Evolutionary conservation across 2,797 vertebrate species (phyloP).

Genomic region (Sandelia bainsii): DNA sequence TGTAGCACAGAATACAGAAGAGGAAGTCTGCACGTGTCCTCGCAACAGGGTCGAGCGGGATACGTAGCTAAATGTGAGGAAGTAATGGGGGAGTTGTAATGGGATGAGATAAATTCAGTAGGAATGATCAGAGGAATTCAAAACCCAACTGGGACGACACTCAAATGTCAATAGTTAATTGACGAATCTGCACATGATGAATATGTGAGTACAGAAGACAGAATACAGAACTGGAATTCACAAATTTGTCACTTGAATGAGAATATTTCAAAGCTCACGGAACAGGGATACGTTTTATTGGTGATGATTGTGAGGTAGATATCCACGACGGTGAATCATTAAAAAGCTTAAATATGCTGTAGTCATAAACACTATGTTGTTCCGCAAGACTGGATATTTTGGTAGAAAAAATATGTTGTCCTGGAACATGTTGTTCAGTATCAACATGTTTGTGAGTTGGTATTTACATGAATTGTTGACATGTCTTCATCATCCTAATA

Average conservation of each 20-base stretch:
- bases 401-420: no score
- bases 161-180: conserved; percentile 32
- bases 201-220: neutral
- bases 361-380: no score
- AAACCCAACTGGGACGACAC: conserved; percentile 18
- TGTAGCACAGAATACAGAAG: conserved; percentile 26
- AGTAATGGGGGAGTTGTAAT: conserved; percentile 11
- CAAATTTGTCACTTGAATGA: neutral
- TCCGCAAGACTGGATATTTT: no score
- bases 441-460: no score
- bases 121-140: conserved; percentile 24
- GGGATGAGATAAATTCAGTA: conserved; percentile 28
- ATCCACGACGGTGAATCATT: no score
- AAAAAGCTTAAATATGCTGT: no score
- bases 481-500: no score
- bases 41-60: neutral
- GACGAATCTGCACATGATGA: neutral
- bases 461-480: no score
- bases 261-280: neutral
- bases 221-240: neutral
- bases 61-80: conserved; percentile 30
- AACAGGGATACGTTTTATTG: neutral
- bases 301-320: neutral
- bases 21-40: conserved; percentile 28
- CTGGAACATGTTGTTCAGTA: no score